Conservation (phyloP, 2,888 invertebrate genomes). For the Dryococelus australis region DNA sequence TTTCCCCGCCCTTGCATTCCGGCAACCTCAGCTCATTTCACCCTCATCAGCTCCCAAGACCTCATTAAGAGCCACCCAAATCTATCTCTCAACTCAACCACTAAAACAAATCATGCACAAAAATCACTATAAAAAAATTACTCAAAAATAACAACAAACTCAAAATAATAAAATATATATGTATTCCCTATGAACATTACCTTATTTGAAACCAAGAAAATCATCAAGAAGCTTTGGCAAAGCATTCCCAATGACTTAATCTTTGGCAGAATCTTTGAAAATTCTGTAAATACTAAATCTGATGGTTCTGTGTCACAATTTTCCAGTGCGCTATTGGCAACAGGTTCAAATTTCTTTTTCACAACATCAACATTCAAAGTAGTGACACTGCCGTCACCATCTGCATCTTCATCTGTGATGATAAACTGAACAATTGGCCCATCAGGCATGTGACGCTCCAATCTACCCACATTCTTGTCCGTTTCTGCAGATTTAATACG, state of each 20-base stretch:
- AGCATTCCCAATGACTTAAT: constrained; percentile 72
- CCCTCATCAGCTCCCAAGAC: too few species aligned
- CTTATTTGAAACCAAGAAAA: constrained; percentile 70
- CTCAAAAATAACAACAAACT: too few species aligned
- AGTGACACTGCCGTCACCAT: not conserved
- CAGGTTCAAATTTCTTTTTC: constrained; percentile 6
- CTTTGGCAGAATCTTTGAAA: constrained; percentile 46
- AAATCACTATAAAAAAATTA: too few species aligned
- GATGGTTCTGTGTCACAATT: not conserved
- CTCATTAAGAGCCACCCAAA: too few species aligned
- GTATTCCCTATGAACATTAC: too few species aligned
- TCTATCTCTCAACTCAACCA: too few species aligned
- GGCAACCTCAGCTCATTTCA: too few species aligned
- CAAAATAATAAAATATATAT: not conserved
- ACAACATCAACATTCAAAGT: not conserved
- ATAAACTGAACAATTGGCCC: not conserved
- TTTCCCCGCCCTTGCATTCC: too few species aligned
- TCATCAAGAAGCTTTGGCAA: constrained; percentile 75
- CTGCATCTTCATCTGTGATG: not conserved
- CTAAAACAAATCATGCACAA: too few species aligned
- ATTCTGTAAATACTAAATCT: not conserved
- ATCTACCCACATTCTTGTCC: not conserved
- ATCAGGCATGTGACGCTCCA: not conserved
- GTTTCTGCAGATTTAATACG: not conserved
- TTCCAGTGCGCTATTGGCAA: not conserved